phyloP scores from a whole-genome alignment of 2,888 invertebrate species.

The Onchidella celtica region DNA sequence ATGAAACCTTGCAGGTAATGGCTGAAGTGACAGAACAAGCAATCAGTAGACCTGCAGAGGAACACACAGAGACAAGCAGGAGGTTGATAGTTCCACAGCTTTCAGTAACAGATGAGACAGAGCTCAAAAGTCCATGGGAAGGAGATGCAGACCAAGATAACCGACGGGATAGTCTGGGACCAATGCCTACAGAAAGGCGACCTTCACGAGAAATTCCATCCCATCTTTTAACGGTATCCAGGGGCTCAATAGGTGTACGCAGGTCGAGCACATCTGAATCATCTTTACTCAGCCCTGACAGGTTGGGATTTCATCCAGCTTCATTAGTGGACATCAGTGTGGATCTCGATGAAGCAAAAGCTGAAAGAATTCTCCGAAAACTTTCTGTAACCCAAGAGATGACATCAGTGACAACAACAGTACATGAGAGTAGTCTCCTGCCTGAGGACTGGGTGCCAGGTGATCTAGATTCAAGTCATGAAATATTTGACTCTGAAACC shows the following conservation, averaged over 20 bases:
- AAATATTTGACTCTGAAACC: neutral
- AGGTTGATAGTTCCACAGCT: neutral
- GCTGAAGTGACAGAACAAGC: neutral
- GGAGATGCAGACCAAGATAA: too few relatives aligned
- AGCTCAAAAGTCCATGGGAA: too few relatives aligned
- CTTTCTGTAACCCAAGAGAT: constrained; percentile 31
- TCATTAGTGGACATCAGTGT: constrained; percentile 45
- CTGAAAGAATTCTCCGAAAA: constrained; percentile 31
- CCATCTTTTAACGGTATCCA: too few relatives aligned
- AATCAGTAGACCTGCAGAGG: neutral
- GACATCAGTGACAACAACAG: constrained; percentile 33
- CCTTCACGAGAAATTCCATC: too few relatives aligned
- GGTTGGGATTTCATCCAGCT: neutral
- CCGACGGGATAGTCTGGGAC: too few relatives aligned
- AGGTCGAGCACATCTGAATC: too few relatives aligned
- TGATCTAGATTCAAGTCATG: constrained; percentile 12
- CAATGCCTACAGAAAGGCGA: too few relatives aligned
- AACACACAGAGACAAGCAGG: too few relatives aligned
- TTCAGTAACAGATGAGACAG: too few relatives aligned
- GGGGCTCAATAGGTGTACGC: too few relatives aligned
- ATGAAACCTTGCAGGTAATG: neutral
- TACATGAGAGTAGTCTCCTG: constrained; percentile 33
- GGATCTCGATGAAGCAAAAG: constrained; percentile 45
- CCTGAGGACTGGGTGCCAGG: neutral
- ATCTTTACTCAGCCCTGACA: neutral